Base-by-base conservation (phyloP, 2,113 vertebrate genomes). In the Oncorhynchus clarkii region DNA sequence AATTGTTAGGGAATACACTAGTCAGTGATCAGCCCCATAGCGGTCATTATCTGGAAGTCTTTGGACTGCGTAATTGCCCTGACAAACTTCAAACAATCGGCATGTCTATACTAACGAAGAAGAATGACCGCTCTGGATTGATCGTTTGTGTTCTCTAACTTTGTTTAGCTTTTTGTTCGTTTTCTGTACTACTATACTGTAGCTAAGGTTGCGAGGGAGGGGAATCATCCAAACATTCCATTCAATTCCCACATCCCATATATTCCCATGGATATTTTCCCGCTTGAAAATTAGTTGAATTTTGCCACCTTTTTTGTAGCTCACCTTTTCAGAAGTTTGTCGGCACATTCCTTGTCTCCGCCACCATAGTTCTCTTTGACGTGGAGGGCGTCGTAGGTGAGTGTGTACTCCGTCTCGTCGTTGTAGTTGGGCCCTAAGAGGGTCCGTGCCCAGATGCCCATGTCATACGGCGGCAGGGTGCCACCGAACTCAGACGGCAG, bases 401-500 rank as follows among this genome's bases (percentile, higher is more conserved):
- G 94, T 22, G 87, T 96, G 92, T 96, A 97, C 82, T 99, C 98
- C 0, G 95, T 95, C 90, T 99, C 98, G 69, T 99, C 97, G 8
- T 94, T 97, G 1, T 98, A 99, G 24, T 98, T 97, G 0, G 98
- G 97, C 75, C 98, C 98, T 11, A 99, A 95, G 78, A 99, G 92
- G 3, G 96, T 96, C 80, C 98, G 92, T 0, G 98, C 98, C 98
- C 98, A 99, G 0, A 96, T 98, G 0, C 98, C 97, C 96, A 98
- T 98, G 74, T 99, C 97, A 4, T 99, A 99, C 8, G 98, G 98
- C 0, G 98, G 98, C 76, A 99, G 82, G 90, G 97, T 97, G 62
- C 98, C 98, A 0, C 98, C 98, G 80, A 99, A 96, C 84, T 99
- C 98, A 0, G 98, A 99, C 6, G 98, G 98, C 67, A 99, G 87